Evolutionary conservation across 2,113 vertebrate genomes (phyloP).

Genomic region (Cephalopterus ornatus): DNA sequence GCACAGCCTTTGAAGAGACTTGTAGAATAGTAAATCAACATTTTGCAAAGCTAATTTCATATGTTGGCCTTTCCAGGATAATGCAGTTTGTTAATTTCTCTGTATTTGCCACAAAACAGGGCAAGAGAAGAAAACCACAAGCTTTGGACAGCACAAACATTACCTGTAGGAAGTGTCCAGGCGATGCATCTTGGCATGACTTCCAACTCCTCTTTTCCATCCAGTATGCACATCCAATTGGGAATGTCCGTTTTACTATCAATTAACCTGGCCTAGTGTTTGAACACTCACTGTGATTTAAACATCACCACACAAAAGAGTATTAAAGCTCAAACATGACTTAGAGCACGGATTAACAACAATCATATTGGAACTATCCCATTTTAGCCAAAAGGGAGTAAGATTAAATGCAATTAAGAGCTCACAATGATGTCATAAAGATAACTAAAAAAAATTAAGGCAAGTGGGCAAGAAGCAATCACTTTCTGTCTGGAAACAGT

Average conservation of each 20-base stretch:
- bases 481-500: slow-evolving; percentile 41
- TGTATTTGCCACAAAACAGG: background rate
- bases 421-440: slow-evolving; percentile 38
- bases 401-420: slow-evolving; percentile 43
- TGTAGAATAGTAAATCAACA: background rate
- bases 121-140: background rate
- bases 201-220: background rate
- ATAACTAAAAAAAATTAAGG: background rate
- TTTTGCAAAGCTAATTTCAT: background rate
- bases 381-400: background rate
- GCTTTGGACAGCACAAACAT: background rate
- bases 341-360: background rate
- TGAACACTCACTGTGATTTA: background rate
- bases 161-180: background rate
- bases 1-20: background rate
- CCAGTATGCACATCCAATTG: background rate
- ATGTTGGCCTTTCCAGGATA: background rate
- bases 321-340: background rate
- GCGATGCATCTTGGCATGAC: background rate
- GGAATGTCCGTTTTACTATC: background rate
- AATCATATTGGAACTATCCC: background rate
- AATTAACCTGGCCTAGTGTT: background rate
- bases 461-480: slow-evolving; percentile 21
- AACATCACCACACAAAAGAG: background rate
- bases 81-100: background rate